phyloP scores from a whole-genome alignment of 1,140 invertebrate species.

The Batillaria attramentaria region DNA sequence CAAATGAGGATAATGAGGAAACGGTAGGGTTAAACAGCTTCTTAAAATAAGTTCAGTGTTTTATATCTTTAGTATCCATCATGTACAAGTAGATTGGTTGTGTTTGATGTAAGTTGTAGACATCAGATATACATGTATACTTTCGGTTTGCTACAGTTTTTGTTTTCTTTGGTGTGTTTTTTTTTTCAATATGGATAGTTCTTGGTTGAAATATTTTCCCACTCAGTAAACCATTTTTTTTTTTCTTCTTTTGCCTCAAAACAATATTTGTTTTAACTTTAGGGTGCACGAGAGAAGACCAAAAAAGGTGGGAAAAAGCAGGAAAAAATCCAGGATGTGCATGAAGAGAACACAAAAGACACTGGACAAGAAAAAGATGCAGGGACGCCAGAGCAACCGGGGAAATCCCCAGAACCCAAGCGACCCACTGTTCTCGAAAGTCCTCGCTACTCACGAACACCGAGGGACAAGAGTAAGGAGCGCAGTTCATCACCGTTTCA shows the following conservation, averaged over 20 bases:
- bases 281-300: not conserved
- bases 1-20: too few relatives aligned
- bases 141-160: not conserved
- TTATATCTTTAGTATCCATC: too few relatives aligned
- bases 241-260: too few relatives aligned
- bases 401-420: not conserved
- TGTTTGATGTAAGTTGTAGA: too few relatives aligned
- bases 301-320: not conserved
- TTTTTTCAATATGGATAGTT: not conserved
- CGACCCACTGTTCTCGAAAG: not conserved
- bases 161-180: not conserved
- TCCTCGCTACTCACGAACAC: constrained; percentile 7
- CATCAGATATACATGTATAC: not conserved
- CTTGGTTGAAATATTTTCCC: too few relatives aligned
- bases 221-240: too few relatives aligned
- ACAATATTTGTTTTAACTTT: too few relatives aligned
- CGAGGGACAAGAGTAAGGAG: constrained; percentile 17
- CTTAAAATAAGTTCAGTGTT: too few relatives aligned
- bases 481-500: constrained; percentile 31
- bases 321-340: not conserved
- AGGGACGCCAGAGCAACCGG: not conserved
- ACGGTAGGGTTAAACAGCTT: too few relatives aligned
- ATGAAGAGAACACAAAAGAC: constrained; percentile 29
- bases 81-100: too few relatives aligned
- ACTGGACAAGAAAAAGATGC: constrained; percentile 27